A percentile compares a stretch with the other conserved stretches of the same genome.
Evolutionary conservation across 2,888 invertebrate species (phyloP).

Genomic region (Agrotis clavis): DNA sequence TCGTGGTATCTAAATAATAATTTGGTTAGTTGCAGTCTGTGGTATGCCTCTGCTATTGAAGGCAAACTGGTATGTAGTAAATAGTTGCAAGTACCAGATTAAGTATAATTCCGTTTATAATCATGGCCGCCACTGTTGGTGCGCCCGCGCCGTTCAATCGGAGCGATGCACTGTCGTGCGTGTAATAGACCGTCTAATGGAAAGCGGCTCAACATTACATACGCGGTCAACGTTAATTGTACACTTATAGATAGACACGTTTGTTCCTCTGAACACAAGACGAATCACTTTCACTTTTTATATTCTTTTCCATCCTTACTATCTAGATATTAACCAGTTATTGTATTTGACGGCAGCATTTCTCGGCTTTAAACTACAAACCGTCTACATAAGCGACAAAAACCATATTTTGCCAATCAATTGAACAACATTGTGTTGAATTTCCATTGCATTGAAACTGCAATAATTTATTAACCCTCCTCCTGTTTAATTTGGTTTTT

Average conservation of each 20-base stretch:
- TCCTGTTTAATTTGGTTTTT: too few relatives aligned
- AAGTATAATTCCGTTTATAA: constrained; percentile 49
- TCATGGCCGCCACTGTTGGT: constrained; percentile 54
- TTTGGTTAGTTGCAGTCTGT: constrained; percentile 46
- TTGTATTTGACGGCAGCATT: background rate
- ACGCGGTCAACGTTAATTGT: constrained; percentile 64
- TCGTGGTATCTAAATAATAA: constrained; percentile 34
- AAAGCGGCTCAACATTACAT: constrained; percentile 64
- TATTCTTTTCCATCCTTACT: constrained; percentile 28
- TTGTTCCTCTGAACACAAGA: constrained; percentile 53
- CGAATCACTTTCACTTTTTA: constrained; percentile 63
- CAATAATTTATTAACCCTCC: too few relatives aligned
- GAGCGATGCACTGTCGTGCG: constrained; percentile 55
- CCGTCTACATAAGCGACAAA: background rate
- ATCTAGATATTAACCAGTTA: constrained; percentile 1
- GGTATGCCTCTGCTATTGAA: constrained; percentile 56
- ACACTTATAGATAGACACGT: constrained; percentile 54
- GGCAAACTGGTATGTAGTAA: constrained; percentile 61
- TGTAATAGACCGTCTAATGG: constrained; percentile 65
- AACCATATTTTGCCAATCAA: too few relatives aligned
- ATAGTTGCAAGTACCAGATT: constrained; percentile 57
- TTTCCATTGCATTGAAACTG: too few relatives aligned
- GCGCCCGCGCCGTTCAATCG: constrained; percentile 47
- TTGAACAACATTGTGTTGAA: too few relatives aligned
- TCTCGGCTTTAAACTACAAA: background rate